These are phyloP conservation scores for Xiphorhynchus elegans DNA, from an alignment of 2,113 vertebrate species.

Conservation along the genomic window DNA sequence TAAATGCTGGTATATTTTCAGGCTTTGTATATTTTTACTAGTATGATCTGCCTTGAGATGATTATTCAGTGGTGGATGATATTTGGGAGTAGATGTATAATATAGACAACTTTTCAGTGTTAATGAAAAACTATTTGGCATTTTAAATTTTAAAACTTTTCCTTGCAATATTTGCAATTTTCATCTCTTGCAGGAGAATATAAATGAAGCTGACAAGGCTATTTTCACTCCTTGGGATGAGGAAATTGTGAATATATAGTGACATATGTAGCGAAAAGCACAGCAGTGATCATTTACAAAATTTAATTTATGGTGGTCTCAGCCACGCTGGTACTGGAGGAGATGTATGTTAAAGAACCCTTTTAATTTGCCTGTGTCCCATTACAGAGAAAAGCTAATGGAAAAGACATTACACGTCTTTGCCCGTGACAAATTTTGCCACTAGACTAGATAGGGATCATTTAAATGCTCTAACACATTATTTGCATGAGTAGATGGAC, in stretches of 20 bases:
- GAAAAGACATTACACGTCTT: not conserved
- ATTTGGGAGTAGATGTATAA: not conserved
- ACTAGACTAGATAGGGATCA: not conserved
- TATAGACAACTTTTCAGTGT: not conserved
- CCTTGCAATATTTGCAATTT: not conserved
- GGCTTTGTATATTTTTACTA: not conserved
- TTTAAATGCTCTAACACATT: not conserved
- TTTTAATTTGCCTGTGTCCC: not conserved
- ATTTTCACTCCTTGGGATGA: not conserved
- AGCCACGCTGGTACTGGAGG: not conserved
- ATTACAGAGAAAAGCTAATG: not conserved
- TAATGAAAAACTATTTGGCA: not conserved
- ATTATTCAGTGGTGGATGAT: not conserved
- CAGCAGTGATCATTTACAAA: not conserved
- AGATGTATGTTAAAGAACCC: not conserved
- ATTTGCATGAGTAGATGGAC: not conserved
- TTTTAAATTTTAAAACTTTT: slow-evolving; percentile 11
- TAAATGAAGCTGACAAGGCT: not conserved
- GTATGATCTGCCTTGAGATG: not conserved
- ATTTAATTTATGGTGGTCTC: slow-evolving; percentile 25
- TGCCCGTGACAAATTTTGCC: not conserved
- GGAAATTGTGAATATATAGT: not conserved
- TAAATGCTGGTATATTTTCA: not conserved
- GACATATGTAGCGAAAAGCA: slow-evolving; percentile 21
- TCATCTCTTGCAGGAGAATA: not conserved